These are phyloP conservation scores for Pseudotriccus pelzelni DNA, from an alignment of 2,797 vertebrate species.

Conservation along the genomic window DNA sequence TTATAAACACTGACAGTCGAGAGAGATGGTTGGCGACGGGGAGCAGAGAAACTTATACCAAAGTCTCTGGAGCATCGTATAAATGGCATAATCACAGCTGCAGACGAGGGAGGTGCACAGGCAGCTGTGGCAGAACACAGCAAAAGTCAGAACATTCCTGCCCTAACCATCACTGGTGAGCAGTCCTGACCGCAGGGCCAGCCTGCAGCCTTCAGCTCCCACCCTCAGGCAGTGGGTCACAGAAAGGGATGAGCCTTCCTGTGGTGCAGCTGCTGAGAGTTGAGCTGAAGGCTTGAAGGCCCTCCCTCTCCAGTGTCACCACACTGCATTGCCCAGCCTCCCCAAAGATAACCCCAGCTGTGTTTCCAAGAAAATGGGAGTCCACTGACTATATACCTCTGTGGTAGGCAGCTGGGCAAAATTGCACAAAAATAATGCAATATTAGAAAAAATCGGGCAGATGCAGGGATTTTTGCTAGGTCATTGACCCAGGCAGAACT, in stretches of 20 bases:
- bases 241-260: accelerated
- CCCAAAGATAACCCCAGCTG: not conserved
- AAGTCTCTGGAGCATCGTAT: not conserved
- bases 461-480: not conserved
- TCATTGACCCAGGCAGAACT: not conserved
- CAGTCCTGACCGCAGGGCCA: accelerated
- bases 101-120: not conserved
- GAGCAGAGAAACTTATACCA: not conserved
- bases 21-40: not conserved
- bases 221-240: not conserved
- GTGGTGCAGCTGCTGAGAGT: not conserved
- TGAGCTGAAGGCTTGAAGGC: not conserved
- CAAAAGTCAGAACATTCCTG: accelerated
- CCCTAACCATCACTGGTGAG: accelerated
- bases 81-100: not conserved
- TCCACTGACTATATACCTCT: not conserved
- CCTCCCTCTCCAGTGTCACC: not conserved
- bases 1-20: not conserved
- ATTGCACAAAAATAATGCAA: not conserved
- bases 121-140: not conserved
- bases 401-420: not conserved
- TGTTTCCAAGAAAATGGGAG: not conserved
- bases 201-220: not conserved
- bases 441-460: not conserved
- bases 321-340: not conserved